phyloP scores from a whole-genome alignment of 2,113 vertebrate genomes.

The Podocnemis expansa region DNA sequence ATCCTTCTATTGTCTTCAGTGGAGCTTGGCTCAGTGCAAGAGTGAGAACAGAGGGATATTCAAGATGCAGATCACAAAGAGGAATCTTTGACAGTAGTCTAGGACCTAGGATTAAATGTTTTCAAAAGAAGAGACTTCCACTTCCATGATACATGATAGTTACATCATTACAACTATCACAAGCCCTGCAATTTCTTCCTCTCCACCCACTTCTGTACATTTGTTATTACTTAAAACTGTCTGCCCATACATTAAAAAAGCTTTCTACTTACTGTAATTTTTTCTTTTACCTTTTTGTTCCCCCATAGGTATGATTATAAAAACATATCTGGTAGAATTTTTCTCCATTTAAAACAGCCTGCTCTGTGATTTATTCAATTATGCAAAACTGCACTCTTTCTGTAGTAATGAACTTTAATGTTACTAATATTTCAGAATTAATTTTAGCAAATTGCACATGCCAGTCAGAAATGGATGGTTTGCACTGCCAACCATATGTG shows the following conservation, averaged over 20 bases:
- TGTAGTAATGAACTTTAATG: neutral
- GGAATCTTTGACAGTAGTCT: neutral
- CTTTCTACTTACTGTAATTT: neutral
- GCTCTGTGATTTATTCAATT: neutral
- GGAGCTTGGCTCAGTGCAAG: neutral
- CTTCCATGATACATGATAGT: neutral
- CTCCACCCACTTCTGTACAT: neutral
- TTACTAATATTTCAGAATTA: neutral
- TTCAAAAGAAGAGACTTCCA: neutral
- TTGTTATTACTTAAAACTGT: neutral
- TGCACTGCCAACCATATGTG: neutral
- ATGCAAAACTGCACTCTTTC: neutral
- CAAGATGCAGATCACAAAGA: accelerated
- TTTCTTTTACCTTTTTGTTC: neutral
- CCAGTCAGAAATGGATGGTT: neutral
- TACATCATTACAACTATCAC: neutral
- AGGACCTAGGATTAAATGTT: neutral
- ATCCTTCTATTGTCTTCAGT: accelerated
- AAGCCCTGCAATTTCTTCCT: neutral
- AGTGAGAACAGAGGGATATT: neutral
- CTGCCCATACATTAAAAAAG: neutral
- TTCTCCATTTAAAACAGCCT: neutral
- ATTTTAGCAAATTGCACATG: neutral
- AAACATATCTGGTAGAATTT: neutral
- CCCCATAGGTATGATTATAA: neutral